Base-by-base conservation (phyloP, 2,113 vertebrate species). In the Athene cunicularia region DNA sequence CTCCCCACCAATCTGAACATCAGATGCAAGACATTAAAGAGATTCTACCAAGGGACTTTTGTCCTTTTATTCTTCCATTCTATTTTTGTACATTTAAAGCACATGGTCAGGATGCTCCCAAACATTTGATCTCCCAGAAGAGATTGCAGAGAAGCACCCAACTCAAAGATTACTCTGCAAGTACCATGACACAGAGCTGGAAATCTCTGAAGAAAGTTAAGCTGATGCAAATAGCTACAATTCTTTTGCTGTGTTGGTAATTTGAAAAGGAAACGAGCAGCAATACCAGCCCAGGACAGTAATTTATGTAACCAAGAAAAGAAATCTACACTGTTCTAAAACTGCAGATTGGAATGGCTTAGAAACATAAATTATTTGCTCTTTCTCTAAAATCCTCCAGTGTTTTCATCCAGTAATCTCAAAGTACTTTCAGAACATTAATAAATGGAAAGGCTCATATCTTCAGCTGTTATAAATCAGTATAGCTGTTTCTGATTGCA, bases 1-100 rank as follows among this genome's bases (percentile, higher is more conserved):
- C 68, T 64, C 91, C 84, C 80, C 63, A 92, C 87, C 91, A 91
- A 58, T 97, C 64, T 95, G 88, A 96, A 91, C 85, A 67, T 98
- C 94, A 98, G 88, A 96, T 93, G 94, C 93, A 94, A 97, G 75
- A 91, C 79, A 96, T 97, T 95, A 97, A 91, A 97, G 91, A 4
- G 13, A 49, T 84, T 93, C 80, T 92, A 88, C 89, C 95, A 94
- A 87, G 96, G 93, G 95, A 97, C 83, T 94, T 71, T 66, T 39
- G 24, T 90, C 67, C 80, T 96, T 95, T 96, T 86, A 94, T 95
- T 94, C 75, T 86, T 88, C 49, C 62, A 67, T 93, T 96, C 95
- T 96, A 95, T 96, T 95, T 97, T 94, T 73, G 70, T 84, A 86
- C 66, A 50, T 94, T 90, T 88, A 92, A 93, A 97, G 86, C 86